Evolutionary conservation across 2,797 vertebrate species (phyloP), one percentile per base, ranked within the genome.

Genomic region (Sarcophilus harrisii): DNA sequence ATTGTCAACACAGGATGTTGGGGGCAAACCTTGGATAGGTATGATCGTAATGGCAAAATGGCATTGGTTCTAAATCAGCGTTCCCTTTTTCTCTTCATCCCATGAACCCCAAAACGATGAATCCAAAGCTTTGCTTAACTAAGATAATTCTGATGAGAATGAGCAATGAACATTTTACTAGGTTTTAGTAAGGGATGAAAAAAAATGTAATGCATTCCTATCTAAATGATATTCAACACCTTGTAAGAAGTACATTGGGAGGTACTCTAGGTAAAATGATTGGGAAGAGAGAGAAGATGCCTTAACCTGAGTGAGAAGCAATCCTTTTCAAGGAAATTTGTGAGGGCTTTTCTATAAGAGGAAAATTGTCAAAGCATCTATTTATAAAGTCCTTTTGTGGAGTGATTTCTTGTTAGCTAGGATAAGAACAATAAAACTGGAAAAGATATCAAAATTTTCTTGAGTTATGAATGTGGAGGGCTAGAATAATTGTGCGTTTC

Each of bases 1-100:
- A 92, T 97, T 95, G 81, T 97, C 97, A 96, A 96, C 92, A 96
- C 24, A 10, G 24, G 93, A 95, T 93, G 52, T 91, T 95, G 95
- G 92, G 95, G 92, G 57, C 66, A 93, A 95, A 90, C 91, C 90
- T 96, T 96, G 62, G 90, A 96, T 95, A 96, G n/a, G 89, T 57
- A 92, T 55, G 91, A 91, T 95, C 92, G 59, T 93, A 92, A 92
- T 96, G 90, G 93, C 52, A 94, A 96, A 97, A 81, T 92, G 92
- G 90, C 38, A 81, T 45, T 97, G 95, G 91, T 92, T 95, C 73
- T 94, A 95, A 96, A 92, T 96, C 89, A 96, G 66, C 5, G 92
- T 95, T 97, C 60, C 93, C 91, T 57, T 60, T 57, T 32, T 59
- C 28, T 58, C 96, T 97, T 91, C 87, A 93, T 87, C 1, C n/a